These are phyloP conservation scores for Disparrhopalites patrizii DNA, from an alignment of 2,888 invertebrate genomes.

Conservation along the genomic window DNA sequence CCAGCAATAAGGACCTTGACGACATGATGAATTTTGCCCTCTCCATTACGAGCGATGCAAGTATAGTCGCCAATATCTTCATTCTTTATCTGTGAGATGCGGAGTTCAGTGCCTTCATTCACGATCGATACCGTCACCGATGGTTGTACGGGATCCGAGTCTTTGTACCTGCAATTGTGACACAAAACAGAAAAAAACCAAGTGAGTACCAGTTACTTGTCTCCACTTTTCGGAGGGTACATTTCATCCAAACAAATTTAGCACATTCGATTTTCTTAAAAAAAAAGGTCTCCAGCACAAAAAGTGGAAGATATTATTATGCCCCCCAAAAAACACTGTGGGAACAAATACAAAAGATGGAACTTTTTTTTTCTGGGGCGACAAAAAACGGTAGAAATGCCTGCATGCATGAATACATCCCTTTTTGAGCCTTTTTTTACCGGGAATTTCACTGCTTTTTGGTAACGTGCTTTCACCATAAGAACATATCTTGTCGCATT, in stretches of 20 bases:
- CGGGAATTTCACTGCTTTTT: too few relatives aligned
- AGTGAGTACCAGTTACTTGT: too few relatives aligned
- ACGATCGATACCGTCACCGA: slow-evolving; percentile 59
- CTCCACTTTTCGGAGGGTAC: neutral
- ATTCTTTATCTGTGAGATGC: slow-evolving; percentile 86
- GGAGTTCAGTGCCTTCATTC: slow-evolving; percentile 89
- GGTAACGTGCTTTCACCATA: neutral
- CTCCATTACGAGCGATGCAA: slow-evolving; percentile 81
- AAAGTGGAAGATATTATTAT: too few relatives aligned
- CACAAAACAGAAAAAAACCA: too few relatives aligned
- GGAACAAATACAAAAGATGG: slow-evolving; percentile 5
- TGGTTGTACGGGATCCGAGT: slow-evolving; percentile 48
- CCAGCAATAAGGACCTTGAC: slow-evolving; percentile 93
- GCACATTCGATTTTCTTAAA: too few relatives aligned
- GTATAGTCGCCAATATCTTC: slow-evolving; percentile 96
- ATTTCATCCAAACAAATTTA: too few relatives aligned
- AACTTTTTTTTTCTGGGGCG: slow-evolving; percentile 6
- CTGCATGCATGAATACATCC: slow-evolving; percentile 16
- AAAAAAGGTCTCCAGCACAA: too few relatives aligned
- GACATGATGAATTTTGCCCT: slow-evolving; percentile 93
- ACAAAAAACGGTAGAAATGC: slow-evolving; percentile 8
- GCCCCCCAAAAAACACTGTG: too few relatives aligned
- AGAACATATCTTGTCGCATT: slow-evolving; percentile 10
- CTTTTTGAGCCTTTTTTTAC: too few relatives aligned
- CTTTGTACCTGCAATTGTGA: slow-evolving; percentile 48